Conservation (phyloP, 1,140 invertebrate genomes). For the Lutraria rhynchaena region DNA sequence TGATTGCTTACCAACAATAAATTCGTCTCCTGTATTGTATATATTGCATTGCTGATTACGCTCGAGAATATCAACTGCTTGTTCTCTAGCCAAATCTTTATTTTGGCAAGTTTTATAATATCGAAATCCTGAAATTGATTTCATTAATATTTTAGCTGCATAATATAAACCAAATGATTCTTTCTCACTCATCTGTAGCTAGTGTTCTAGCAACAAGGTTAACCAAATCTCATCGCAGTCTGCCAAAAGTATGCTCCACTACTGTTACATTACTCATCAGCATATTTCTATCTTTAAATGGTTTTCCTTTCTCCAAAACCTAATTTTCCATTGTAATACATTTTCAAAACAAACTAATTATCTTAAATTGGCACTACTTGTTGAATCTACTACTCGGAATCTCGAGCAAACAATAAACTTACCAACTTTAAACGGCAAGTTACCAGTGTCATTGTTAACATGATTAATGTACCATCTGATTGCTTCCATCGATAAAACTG, state of each 20-base stretch:
- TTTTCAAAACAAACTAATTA: no score
- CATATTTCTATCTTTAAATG: neutral
- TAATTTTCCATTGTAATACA: no score
- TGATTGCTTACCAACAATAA: slow-evolving; percentile 2
- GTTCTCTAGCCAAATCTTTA: neutral
- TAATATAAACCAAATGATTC: neutral
- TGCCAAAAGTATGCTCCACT: neutral
- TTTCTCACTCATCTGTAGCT: neutral
- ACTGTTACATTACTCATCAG: neutral
- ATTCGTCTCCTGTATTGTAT: neutral
- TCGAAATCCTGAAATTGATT: neutral
- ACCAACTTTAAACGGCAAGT: slow-evolving; percentile 25
- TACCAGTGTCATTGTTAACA: neutral
- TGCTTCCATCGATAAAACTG: slow-evolving; percentile 17
- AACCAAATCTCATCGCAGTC: neutral
- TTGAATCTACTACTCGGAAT: neutral
- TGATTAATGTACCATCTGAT: slow-evolving; percentile 7
- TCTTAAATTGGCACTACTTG: no score
- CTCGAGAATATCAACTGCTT: slow-evolving; percentile 1
- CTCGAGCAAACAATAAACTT: neutral
- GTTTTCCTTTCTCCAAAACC: neutral
- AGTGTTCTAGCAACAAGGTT: neutral
- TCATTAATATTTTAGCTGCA: neutral
- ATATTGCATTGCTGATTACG: neutral
- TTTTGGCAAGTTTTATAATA: slow-evolving; percentile 18